phyloP scores from a whole-genome alignment of 2,113 vertebrate species.

The Nicator chloris region DNA sequence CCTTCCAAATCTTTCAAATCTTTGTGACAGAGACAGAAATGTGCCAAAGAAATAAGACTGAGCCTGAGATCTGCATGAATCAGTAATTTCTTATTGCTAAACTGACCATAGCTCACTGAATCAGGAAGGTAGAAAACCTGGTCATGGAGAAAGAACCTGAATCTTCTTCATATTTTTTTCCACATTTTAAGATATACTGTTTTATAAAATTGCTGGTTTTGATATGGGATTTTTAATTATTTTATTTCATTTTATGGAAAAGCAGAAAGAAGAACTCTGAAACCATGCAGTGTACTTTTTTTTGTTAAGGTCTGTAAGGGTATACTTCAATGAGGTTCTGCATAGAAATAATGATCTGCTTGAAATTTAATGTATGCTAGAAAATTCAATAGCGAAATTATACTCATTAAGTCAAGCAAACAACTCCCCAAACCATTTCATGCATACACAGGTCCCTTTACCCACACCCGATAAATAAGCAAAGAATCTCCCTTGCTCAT shows the following conservation, averaged over 20 bases:
- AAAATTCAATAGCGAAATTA: background rate
- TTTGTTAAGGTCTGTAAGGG: background rate
- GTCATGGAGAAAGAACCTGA: background rate
- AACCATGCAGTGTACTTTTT: background rate
- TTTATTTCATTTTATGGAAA: background rate
- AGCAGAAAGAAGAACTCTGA: background rate
- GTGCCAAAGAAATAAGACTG: background rate
- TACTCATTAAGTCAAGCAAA: constrained; percentile 14
- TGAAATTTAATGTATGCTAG: background rate
- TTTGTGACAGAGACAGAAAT: background rate
- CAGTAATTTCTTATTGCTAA: background rate
- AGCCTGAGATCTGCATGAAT: background rate
- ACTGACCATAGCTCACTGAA: background rate
- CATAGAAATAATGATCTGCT: background rate
- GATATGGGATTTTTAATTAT: background rate
- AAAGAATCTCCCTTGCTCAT: background rate
- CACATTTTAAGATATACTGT: background rate
- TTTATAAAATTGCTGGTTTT: background rate
- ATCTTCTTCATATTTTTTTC: rapidly evolving
- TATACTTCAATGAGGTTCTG: background rate
- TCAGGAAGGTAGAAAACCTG: background rate
- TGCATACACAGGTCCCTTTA: background rate
- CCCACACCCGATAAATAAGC: background rate
- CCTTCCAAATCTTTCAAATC: background rate
- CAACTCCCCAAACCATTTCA: background rate